Evolutionary conservation across 2,797 vertebrate species (phyloP), one percentile per base, ranked within the genome.

Genomic region (Lepilemur ruficaudatus): DNA sequence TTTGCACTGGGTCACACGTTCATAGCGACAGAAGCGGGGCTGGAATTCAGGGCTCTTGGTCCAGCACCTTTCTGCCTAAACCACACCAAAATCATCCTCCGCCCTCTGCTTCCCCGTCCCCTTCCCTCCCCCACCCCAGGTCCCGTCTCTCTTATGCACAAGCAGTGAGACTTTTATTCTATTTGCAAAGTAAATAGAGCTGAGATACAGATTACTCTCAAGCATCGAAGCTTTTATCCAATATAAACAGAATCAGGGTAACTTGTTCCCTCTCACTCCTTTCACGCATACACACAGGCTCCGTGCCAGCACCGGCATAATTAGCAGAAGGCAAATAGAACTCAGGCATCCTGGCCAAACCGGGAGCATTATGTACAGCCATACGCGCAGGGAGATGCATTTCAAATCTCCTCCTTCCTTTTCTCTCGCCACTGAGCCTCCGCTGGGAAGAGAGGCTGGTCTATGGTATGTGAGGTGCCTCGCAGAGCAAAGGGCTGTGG

Each of bases 121-220:
- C 32, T 30, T 2, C 67, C 23, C 23, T 14, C 17, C 52, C 30
- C 25, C 14, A 43, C 17, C 25, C 52, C 1, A 38, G 38, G 70
- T 81, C 92, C 67, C 76, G 30, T 78, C 57, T 57, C 73, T 82
- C 76, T 52, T 78, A 50, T 23, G 46, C 18, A 88, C 41, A 82
- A 86, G 91, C 61, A 57, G 57, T 52, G 48, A 79, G 43, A 91
- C 84, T 97, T 94, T 93, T 95, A 91, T 93, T 97, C 90, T 97
- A 96, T 97, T 97, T 96, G 94, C 90, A 92, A 95, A 97, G 92
- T 96, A 97, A 97, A 97, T 78, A 97, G 81, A 95, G 69, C 84
- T 89, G 94, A 93, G 94, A 91, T 69, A 93, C 97, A 96, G 90
- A 91, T 95, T 96, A 94, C 92, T 96, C 61, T 93, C 92, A 91